Percentiles rank a stretch among this genome's conserved stretches.
Conservation (phyloP, 2,797 vertebrate genomes). For the Tadarida brasiliensis region DNA sequence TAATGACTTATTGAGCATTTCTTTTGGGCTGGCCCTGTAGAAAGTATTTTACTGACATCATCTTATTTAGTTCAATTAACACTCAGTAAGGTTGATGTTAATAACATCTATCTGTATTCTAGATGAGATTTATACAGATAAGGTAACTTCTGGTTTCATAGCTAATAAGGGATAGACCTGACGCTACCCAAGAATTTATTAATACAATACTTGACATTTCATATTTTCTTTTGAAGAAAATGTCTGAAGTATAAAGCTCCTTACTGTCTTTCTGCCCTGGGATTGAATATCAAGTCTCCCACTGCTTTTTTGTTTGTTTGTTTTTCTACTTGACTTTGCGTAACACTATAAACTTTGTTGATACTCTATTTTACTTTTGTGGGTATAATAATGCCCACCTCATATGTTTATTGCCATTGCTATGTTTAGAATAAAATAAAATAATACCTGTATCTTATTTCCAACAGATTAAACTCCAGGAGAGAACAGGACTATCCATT, state of each 20-base stretch:
- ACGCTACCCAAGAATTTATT: not conserved
- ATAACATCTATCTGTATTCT: not conserved
- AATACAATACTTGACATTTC: constrained; percentile 22
- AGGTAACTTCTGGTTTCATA: not conserved
- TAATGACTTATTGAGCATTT: not conserved
- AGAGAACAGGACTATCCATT: rapidly evolving
- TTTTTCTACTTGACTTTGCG: not conserved
- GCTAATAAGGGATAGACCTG: not conserved
- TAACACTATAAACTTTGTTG: not conserved
- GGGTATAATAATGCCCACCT: not conserved
- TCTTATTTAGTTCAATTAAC: not conserved
- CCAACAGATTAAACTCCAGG: not conserved
- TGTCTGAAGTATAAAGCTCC: not conserved
- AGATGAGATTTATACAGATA: not conserved
- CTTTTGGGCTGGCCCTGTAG: not conserved
- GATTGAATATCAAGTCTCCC: not conserved
- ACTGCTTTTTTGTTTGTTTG: not conserved
- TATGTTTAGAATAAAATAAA: not conserved
- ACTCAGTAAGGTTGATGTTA: not conserved
- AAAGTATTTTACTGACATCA: not conserved
- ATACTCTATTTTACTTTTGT: not conserved
- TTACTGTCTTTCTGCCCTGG: not conserved
- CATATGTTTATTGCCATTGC: not conserved
- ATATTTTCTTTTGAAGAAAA: not conserved
- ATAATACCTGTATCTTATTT: not conserved